Evolutionary conservation across 2,797 vertebrate genomes (phyloP).

Genomic region (Neomorphus geoffroyi): DNA sequence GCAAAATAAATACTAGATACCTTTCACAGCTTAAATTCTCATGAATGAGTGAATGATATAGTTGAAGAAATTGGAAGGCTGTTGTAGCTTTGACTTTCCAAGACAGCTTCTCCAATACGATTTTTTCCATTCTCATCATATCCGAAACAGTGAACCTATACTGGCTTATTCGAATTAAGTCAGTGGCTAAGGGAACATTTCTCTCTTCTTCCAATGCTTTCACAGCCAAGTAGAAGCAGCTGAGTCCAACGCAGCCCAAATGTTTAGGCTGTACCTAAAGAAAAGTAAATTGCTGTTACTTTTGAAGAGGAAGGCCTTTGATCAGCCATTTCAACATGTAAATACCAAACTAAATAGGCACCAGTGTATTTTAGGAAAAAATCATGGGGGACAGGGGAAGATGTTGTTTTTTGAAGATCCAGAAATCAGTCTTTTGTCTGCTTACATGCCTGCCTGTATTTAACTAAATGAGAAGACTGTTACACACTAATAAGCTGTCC

Average conservation of each 20-base stretch:
- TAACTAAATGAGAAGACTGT: not conserved
- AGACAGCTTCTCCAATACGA: slow-evolving; percentile 90
- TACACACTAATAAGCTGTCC: not conserved
- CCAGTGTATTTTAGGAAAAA: not conserved
- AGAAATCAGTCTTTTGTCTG: not conserved
- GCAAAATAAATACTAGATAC: slow-evolving; percentile 63
- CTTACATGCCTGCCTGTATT: not conserved
- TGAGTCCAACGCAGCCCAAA: slow-evolving; percentile 92
- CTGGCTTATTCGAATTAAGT: slow-evolving; percentile 95
- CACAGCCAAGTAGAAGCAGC: slow-evolving; percentile 94
- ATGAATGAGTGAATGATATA: slow-evolving; percentile 84
- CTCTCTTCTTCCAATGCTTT: slow-evolving; percentile 91
- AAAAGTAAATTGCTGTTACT: not conserved
- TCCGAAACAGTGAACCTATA: slow-evolving; percentile 94
- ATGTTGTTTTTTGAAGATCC: not conserved
- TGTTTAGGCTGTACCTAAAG: slow-evolving; percentile 93
- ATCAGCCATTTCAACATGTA: not conserved
- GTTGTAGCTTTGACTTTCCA: slow-evolving; percentile 93
- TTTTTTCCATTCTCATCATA: slow-evolving; percentile 98
- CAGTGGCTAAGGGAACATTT: slow-evolving; percentile 89
- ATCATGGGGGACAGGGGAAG: fast-evolving
- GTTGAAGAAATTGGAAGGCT: slow-evolving; percentile 88
- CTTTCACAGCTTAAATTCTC: slow-evolving; percentile 84
- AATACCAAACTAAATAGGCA: not conserved
- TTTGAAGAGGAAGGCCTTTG: not conserved